Conservation (phyloP, 2,797 vertebrate genomes). For the Moxostoma hubbsi region DNA sequence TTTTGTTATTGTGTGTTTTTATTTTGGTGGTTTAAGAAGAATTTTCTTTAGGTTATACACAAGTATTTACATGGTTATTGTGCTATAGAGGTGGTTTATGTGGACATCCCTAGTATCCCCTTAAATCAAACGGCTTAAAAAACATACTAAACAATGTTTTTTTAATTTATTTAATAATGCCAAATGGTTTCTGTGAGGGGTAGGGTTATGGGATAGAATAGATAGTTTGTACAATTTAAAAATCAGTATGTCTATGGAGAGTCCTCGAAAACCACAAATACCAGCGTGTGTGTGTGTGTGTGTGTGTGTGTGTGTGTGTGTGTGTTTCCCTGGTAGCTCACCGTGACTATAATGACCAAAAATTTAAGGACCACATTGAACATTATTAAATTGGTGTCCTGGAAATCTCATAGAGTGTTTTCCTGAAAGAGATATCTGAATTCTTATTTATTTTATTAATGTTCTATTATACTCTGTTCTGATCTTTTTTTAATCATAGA, state of each 20-base stretch:
- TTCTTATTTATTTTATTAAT: slow-evolving; percentile 19
- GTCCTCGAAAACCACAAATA: too few species aligned
- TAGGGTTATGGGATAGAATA: too few species aligned
- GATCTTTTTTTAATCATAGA: background rate
- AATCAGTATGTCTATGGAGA: too few species aligned
- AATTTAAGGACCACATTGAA: slow-evolving; percentile 47
- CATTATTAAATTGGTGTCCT: slow-evolving; percentile 53
- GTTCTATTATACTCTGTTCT: background rate
- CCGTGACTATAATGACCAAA: slow-evolving; percentile 16
- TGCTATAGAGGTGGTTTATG: too few species aligned
- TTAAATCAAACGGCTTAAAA: too few species aligned
- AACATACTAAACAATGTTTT: background rate
- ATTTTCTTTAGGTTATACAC: too few species aligned
- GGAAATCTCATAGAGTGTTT: slow-evolving; percentile 9
- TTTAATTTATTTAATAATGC: background rate
- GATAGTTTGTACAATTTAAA: too few species aligned
- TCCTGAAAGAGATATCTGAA: slow-evolving; percentile 31
- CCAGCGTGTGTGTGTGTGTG: too few species aligned
- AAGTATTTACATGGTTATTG: too few species aligned
- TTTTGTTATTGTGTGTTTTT: background rate
- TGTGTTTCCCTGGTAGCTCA: background rate
- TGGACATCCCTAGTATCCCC: too few species aligned
- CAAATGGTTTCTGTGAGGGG: too few species aligned
- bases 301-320: too few species aligned
- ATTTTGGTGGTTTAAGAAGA: background rate